Base-by-base conservation (phyloP, 2,113 vertebrate species). In the Sardina pilchardus region DNA sequence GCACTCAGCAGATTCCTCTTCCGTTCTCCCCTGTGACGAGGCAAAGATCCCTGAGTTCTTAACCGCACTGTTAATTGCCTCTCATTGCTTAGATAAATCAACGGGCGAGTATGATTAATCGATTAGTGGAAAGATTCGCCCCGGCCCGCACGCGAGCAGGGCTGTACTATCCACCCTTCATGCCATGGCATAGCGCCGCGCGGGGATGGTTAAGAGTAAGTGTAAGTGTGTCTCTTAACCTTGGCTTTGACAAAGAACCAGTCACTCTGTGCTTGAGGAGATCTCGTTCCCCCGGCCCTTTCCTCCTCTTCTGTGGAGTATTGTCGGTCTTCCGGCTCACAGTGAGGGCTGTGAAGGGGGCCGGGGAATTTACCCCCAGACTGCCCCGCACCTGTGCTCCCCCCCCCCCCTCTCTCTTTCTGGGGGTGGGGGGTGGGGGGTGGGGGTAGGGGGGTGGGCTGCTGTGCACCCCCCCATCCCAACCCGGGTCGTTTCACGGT, bases 31-130 rank as follows among this genome's bases (percentile, higher is more conserved):
- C 75, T 81, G 30, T 47, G 10, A n/a, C 59, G 26, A 4, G 71
- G 30, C n/a, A 71, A 78, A 78, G 71, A 78, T 78, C 12, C 5
- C 30, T 6, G 26, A 36, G 30, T 78, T 78, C 34, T 78, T 34
- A 78, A 78, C 71, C 34, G 14, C 71, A 78, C 71, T 36, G 63
- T 67, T 67, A 67, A 67, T 67, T 67, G 71, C 26, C 71, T 78
- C 30, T 36, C 16, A 39, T 78, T 78, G 71, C 30, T 14, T 34
- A 34, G 14, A 78, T 36, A 78, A 36, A 78, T 78, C 36, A 34
- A 36, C 34, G 34, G 34, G 30, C 26, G 16, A 78, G 30, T 78
- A 78, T 78, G 26, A 78, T 78, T 36, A 78, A 78, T 78, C 10
- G 71, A 78, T 78, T 78, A 39, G 5, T 34, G 71, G 16, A 34